phyloP scores from a whole-genome alignment of 2,113 vertebrate species.

The Pelmatolapia mariae region DNA sequence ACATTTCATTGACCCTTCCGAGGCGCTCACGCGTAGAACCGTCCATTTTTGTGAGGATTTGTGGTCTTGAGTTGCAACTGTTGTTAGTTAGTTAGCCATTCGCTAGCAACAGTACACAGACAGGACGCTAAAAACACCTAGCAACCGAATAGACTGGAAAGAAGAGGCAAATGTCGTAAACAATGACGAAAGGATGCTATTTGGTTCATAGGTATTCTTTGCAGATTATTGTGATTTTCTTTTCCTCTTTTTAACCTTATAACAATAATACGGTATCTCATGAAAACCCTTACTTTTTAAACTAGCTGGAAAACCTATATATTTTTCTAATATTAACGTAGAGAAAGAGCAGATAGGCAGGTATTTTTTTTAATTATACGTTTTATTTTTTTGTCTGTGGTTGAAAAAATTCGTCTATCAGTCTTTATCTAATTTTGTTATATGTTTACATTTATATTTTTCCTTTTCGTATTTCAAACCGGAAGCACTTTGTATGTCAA shows the following conservation, averaged over 20 bases:
- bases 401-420: fast-evolving
- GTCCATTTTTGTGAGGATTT: not conserved
- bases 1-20: not conserved
- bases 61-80: not conserved
- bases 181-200: not conserved
- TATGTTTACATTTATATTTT: not conserved
- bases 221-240: not conserved
- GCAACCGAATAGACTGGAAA: conserved; percentile 52
- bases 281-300: not conserved
- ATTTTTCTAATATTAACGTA: not conserved
- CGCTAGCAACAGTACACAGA: conserved; percentile 58
- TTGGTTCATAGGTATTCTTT: not conserved
- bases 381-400: not conserved
- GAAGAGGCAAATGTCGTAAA: conserved; percentile 27
- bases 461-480: not conserved
- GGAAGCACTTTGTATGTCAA: conserved; percentile 49
- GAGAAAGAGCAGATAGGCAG: not conserved
- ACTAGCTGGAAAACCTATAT: not conserved
- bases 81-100: not conserved
- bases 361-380: not conserved
- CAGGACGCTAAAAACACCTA: conserved; percentile 49
- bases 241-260: not conserved
- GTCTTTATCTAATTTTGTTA: not conserved
- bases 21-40: not conserved
- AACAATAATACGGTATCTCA: not conserved